phyloP scores from a whole-genome alignment of 2,113 vertebrate species.

The Sinocyclocheilus anophthalmus region DNA sequence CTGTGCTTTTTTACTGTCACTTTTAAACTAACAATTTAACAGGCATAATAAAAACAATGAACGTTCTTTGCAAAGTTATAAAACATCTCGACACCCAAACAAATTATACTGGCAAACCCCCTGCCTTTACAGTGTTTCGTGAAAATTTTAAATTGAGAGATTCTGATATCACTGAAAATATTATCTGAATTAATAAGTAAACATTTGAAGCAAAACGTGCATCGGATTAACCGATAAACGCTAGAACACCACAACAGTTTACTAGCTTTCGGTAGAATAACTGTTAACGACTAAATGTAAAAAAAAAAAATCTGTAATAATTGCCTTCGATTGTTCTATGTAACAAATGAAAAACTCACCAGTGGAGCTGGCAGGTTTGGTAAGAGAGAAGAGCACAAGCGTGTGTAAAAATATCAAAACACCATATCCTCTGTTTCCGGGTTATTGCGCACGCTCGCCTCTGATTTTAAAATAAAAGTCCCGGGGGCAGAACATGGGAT shows the following conservation, averaged over 20 bases:
- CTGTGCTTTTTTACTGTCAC: neutral
- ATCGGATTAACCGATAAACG: neutral
- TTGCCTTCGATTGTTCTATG: neutral
- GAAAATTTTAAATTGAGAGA: neutral
- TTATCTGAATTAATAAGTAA: neutral
- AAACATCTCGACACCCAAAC: neutral
- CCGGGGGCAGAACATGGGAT: neutral
- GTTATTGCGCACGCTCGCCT: neutral
- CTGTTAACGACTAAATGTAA: neutral
- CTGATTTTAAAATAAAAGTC: slow-evolving; percentile 18
- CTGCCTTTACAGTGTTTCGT: neutral
- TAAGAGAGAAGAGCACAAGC: neutral
- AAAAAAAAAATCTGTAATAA: neutral
- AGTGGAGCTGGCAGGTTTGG: neutral
- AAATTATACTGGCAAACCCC: neutral
- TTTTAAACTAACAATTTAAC: no score
- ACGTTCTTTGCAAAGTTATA: neutral
- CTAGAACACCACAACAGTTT: neutral
- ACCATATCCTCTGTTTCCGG: slow-evolving; percentile 20
- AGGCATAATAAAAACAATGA: no score
- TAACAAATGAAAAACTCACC: neutral
- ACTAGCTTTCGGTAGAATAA: neutral
- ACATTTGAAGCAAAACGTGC: neutral
- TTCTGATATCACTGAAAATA: neutral
- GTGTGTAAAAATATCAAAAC: neutral